Evolutionary conservation across 2,113 vertebrate genomes (phyloP), one percentile per base, ranked within the genome.

Genomic region (Centropus bengalensis): DNA sequence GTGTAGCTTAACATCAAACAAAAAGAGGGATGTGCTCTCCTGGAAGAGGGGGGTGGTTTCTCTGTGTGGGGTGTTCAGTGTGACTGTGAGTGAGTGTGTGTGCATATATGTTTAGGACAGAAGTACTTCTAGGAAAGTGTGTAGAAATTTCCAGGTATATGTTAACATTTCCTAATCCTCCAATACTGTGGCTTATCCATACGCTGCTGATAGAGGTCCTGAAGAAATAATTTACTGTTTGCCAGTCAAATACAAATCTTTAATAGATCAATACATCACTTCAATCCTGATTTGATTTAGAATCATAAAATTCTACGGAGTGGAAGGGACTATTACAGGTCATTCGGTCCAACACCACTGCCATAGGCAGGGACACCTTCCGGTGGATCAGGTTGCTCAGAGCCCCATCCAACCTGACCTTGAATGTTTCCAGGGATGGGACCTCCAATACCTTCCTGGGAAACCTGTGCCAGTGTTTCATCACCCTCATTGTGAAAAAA

Each of bases 21-120:
- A 85, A 3, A 22, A 70, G 10, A 12, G 8, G n/a, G 8, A 59
- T 6, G 5, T 0, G 1, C 4, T 40, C 10, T 42, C 22, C 51
- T 40, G 62, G 33, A 77, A 62, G 16, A 78, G 14, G 55, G 14
- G 80, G 17, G 40, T 51, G 24, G 45, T 59, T 78, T 74, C 12
- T 74, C 33, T 24, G 10, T 30, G 55, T 5, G 20, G 21, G 24
- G 12, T 11, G 4, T 3, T 38, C 47, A 36, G 20, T 36, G 28
- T 33, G 67, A 51, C n/a, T 56, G 7, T 33, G 58, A 33, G 23
- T 33, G 42, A 54, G 24, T 27, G 14, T 22, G 14, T 30, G 24
- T 54, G 20, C 51, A 8, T 28, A 4, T 26, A 9, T 18, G 18
- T 49, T 90, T 45, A 68, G 47, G 16, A 33, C 8, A 85, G 52